Evolutionary conservation across 1,140 invertebrate genomes (phyloP).

Genomic region (Zaprionus africanus): DNA sequence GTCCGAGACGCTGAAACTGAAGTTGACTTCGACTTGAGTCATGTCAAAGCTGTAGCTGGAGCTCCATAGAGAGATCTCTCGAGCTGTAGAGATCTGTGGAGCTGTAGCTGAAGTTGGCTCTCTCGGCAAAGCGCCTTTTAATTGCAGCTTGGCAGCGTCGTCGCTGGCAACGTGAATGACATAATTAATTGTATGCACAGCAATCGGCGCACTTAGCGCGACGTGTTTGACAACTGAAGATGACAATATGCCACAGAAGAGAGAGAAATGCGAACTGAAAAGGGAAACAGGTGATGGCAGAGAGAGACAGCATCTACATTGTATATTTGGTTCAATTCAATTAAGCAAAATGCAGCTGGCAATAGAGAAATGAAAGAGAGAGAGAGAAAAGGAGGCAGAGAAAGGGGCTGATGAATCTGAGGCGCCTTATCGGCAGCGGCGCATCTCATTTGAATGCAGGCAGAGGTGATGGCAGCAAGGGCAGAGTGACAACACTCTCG

Average conservation of each 20-base stretch:
- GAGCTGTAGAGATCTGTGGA: too few relatives aligned
- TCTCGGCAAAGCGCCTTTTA: conserved; percentile 75
- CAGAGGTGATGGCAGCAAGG: conserved; percentile 40
- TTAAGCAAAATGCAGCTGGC: conserved; percentile 60
- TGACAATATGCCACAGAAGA: conserved; percentile 61
- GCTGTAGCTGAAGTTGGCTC: conserved; percentile 9
- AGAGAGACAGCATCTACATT: neutral
- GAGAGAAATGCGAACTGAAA: conserved; percentile 8
- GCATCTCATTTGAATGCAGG: conserved; percentile 64
- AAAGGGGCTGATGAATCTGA: conserved; percentile 15
- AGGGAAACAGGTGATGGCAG: conserved; percentile 36
- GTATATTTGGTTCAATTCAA: conserved; percentile 50
- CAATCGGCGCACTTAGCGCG: conserved; percentile 67
- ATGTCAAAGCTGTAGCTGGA: conserved; percentile 14
- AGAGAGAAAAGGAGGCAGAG: too few relatives aligned
- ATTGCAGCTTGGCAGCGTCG: conserved; percentile 56
- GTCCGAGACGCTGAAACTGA: conserved; percentile 41
- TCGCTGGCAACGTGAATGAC: conserved; percentile 73
- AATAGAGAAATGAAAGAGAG: conserved; percentile 5
- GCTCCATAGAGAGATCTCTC: neutral
- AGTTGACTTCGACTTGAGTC: conserved; percentile 31
- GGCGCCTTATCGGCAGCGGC: conserved; percentile 35
- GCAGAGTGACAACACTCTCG: conserved; percentile 9
- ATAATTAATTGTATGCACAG: conserved; percentile 81
- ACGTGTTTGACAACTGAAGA: conserved; percentile 80